Evolutionary conservation across 1,140 invertebrate species (phyloP).

Genomic region (Listronotus oregonensis): DNA sequence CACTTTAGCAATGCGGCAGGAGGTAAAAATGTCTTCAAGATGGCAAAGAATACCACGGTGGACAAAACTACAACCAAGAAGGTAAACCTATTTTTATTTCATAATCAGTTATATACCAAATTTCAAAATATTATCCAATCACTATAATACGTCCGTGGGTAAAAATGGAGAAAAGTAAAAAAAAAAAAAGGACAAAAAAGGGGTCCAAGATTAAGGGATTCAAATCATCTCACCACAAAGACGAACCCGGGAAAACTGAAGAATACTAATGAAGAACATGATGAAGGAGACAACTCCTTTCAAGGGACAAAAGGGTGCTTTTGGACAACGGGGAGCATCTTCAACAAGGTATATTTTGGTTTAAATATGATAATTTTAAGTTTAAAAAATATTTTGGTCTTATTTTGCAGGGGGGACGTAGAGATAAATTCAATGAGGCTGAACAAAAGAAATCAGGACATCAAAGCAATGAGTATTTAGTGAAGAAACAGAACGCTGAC

Average conservation of each 20-base stretch:
- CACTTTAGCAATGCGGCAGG: slow-evolving; percentile 62
- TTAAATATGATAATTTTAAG: no score
- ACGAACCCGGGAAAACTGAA: slow-evolving; percentile 68
- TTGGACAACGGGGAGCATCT: slow-evolving; percentile 61
- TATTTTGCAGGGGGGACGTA: slow-evolving; percentile 58
- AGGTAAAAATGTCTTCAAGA: slow-evolving; percentile 63
- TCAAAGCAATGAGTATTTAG: slow-evolving; percentile 58
- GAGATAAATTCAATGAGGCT: slow-evolving; percentile 61
- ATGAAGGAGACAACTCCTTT: slow-evolving; percentile 64
- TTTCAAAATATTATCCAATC: no score
- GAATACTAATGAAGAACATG: slow-evolving; percentile 70
- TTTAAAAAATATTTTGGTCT: no score
- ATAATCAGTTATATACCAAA: no score
- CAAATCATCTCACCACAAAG: slow-evolving; percentile 68
- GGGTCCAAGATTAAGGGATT: slow-evolving; percentile 69
- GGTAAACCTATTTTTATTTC: slow-evolving; percentile 51
- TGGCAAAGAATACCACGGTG: slow-evolving; percentile 62
- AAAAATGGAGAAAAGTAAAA: slow-evolving; percentile 60
- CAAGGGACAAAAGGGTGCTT: slow-evolving; percentile 57
- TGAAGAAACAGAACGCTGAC: slow-evolving; percentile 61
- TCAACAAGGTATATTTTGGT: slow-evolving; percentile 49
- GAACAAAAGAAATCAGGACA: slow-evolving; percentile 62
- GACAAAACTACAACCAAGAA: slow-evolving; percentile 61
- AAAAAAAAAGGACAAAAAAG: slow-evolving; percentile 66
- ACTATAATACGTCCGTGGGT: no score